Conservation (phyloP, 92 coral and sea anemone genomes). For the Epizoanthus stellaris region DNA sequence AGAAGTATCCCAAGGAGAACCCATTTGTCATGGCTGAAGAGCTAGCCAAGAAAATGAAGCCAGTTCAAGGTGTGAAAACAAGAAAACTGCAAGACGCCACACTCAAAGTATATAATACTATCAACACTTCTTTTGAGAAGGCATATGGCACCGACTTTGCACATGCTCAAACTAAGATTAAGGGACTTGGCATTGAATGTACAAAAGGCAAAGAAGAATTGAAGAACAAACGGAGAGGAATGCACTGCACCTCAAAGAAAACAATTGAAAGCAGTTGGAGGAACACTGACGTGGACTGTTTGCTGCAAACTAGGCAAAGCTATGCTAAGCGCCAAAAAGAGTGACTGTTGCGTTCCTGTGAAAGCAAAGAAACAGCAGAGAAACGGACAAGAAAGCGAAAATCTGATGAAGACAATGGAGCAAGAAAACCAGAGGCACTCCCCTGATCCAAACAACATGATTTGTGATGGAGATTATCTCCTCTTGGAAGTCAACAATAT, state of each 20-base stretch:
- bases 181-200: not conserved
- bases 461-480: not conserved
- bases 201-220: not conserved
- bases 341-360: conserved; percentile 3
- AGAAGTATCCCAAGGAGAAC: conserved; percentile 14
- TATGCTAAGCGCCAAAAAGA: conserved; percentile 24
- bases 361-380: conserved; percentile 1
- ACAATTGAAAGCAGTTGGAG: conserved; percentile 3
- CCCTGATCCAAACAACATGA: not conserved
- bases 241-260: not conserved
- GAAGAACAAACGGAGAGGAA: not conserved
- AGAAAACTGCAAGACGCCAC: conserved; percentile 20
- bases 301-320: conserved; percentile 13
- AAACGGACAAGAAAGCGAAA: conserved; percentile 14
- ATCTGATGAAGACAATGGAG: not conserved
- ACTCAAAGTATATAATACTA: conserved; percentile 20
- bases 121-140: conserved; percentile 15
- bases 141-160: conserved; percentile 29
- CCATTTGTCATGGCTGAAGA: conserved; percentile 26
- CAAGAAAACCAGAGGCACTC: conserved; percentile 1
- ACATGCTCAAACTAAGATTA: conserved; percentile 21
- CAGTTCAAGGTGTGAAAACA: not conserved
- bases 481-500: not conserved
- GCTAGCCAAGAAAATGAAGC: conserved; percentile 8
- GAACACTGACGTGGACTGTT: conserved; percentile 8